phyloP scores from a whole-genome alignment of 2,797 vertebrate species.

The Coregonus ussuriensis region DNA sequence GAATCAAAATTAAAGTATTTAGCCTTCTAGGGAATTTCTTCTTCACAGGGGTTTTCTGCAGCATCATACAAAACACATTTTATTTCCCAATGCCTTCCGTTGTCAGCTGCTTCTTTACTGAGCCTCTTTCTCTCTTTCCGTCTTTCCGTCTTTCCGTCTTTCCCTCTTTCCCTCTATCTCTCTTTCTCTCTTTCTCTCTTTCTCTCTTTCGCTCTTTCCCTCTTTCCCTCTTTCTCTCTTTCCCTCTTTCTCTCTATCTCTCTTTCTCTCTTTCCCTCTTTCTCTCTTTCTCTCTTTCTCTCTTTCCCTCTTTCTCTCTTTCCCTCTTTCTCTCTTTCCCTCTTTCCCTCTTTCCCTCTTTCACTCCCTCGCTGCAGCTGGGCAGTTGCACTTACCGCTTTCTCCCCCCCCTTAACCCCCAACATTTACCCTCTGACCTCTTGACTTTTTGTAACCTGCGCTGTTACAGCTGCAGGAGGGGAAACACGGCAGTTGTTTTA shows the following conservation, averaged over 20 bases:
- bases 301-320: not conserved
- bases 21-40: constrained; percentile 68
- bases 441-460: too few relatives aligned
- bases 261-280: too few relatives aligned
- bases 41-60: constrained; percentile 45
- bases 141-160: not conserved
- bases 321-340: not conserved
- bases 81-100: constrained; percentile 32
- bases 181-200: too few relatives aligned
- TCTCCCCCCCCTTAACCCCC: too few relatives aligned
- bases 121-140: too few relatives aligned
- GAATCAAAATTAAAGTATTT: constrained; percentile 56
- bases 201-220: not conserved
- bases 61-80: constrained; percentile 44
- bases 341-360: too few relatives aligned
- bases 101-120: not conserved
- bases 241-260: not conserved
- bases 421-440: too few relatives aligned
- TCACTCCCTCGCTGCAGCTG: not conserved
- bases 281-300: not conserved
- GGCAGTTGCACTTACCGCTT: too few relatives aligned
- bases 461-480: too few relatives aligned
- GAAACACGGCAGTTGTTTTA: too few relatives aligned
- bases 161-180: too few relatives aligned
- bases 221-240: not conserved